Percentiles rank a stretch among this genome's conserved stretches.
Conservation (phyloP, 2,888 invertebrate species). For the Polyploca ridens region DNA sequence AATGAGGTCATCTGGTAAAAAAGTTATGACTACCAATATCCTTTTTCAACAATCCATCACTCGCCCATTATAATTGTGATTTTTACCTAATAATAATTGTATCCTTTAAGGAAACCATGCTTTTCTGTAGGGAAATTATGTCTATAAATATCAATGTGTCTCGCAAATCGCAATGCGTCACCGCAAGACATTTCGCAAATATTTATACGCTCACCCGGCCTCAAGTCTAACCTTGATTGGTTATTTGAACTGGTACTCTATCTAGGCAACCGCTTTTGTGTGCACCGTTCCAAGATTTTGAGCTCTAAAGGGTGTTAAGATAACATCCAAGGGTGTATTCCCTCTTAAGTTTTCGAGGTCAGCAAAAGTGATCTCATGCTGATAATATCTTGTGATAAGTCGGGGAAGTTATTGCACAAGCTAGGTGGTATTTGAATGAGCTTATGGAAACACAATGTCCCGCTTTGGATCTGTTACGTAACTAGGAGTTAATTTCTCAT, state of each 20-base stretch:
- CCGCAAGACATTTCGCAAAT: constrained; percentile 51
- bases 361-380: constrained; percentile 23
- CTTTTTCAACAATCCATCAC: no score
- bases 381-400: constrained; percentile 31
- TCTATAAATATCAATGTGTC: not conserved
- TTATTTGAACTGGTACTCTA: constrained; percentile 50
- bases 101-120: not conserved
- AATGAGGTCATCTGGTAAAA: not conserved
- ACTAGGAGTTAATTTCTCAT: not conserved
- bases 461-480: not conserved
- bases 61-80: not conserved
- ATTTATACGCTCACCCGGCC: constrained; percentile 48
- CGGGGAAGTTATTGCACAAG: not conserved
- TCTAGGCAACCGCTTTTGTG: constrained; percentile 39
- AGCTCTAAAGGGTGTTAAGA: constrained; percentile 32
- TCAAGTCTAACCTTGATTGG: constrained; percentile 52
- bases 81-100: not conserved
- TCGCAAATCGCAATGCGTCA: constrained; percentile 41
- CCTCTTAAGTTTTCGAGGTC: constrained; percentile 28
- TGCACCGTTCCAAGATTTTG: constrained; percentile 34
- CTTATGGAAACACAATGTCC: not conserved
- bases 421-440: not conserved
- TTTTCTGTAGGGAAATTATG: not conserved
- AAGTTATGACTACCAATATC: not conserved
- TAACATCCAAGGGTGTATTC: constrained; percentile 29